Percentiles rank a stretch among this genome's conserved stretches.
Evolutionary conservation across 2,888 invertebrate species (phyloP).

Genomic region (Aphodius sticticus): DNA sequence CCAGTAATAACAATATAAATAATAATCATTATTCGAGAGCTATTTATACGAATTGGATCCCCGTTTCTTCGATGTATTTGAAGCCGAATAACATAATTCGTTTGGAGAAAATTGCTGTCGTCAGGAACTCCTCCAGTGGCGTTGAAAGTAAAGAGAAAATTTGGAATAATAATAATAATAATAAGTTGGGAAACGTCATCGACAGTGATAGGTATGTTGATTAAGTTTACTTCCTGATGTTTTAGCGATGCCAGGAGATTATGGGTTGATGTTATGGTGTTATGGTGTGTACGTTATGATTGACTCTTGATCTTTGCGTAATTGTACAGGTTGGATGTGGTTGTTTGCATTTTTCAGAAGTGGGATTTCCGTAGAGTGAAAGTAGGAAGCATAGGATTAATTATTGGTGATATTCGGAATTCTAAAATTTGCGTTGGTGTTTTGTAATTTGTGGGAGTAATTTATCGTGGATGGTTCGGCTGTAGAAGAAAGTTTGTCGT

Average conservation of each 20-base stretch:
- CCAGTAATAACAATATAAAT: conserved; percentile 43
- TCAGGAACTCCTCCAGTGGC: conserved; percentile 48
- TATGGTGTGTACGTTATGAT: neutral
- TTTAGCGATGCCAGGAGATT: neutral
- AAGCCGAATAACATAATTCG: conserved; percentile 52
- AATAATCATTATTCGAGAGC: conserved; percentile 52
- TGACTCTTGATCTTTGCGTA: no score
- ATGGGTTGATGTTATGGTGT: neutral
- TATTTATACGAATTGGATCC: conserved; percentile 58
- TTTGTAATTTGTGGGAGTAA: no score
- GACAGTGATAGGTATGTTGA: conserved; percentile 54
- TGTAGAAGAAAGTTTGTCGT: no score
- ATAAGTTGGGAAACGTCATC: conserved; percentile 51
- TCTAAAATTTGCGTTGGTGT: no score
- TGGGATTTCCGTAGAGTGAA: neutral
- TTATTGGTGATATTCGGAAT: no score
- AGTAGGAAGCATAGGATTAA: neutral
- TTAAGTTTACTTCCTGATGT: conserved; percentile 7
- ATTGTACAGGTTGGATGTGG: no score
- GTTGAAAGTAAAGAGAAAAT: conserved; percentile 38
- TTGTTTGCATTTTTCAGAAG: neutral
- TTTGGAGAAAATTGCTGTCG: conserved; percentile 52
- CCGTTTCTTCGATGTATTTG: conserved; percentile 54
- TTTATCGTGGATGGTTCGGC: no score
- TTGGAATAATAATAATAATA: conserved; percentile 29